Conservation (phyloP, 2,113 vertebrate genomes). For the Apistogramma diplotaenia region DNA sequence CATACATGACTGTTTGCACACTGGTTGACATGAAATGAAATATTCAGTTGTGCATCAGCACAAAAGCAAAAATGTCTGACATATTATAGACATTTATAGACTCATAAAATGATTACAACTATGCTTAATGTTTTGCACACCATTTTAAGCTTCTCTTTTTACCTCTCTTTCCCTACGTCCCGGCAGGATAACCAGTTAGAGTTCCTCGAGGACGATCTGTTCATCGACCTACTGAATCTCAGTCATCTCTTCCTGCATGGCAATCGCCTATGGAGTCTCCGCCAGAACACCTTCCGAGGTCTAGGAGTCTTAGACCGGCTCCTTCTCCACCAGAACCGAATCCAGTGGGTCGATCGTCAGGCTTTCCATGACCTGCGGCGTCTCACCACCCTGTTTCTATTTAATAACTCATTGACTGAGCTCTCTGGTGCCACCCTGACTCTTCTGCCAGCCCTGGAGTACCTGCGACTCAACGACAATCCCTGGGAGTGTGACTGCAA, state of each 20-base stretch:
- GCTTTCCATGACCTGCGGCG: conserved; percentile 93
- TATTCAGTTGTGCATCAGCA: no score
- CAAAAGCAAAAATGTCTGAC: no score
- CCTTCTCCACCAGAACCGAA: conserved; percentile 93
- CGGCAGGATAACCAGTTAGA: conserved; percentile 90
- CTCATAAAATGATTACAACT: neutral
- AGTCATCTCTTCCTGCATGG: conserved; percentile 97
- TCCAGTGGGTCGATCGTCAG: conserved; percentile 90
- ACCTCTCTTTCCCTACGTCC: neutral
- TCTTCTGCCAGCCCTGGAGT: conserved; percentile 88
- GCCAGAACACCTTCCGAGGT: conserved; percentile 92
- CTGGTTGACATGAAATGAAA: no score
- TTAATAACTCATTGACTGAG: conserved; percentile 94
- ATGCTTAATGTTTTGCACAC: neutral
- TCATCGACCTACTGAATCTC: conserved; percentile 94
- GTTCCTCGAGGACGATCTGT: conserved; percentile 94
- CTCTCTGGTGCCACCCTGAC: conserved; percentile 86
- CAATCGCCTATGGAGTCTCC: conserved; percentile 91
- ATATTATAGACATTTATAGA: no score
- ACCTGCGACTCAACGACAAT: conserved; percentile 94
- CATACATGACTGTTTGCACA: no score
- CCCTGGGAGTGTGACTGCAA: conserved; percentile 95
- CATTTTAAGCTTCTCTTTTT: neutral
- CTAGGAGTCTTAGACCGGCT: conserved; percentile 92
- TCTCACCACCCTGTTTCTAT: conserved; percentile 93